Evolutionary conservation across 2,113 vertebrate species (phyloP), one percentile per base, ranked within the genome.

Genomic region (Paramormyrops kingsleyae): DNA sequence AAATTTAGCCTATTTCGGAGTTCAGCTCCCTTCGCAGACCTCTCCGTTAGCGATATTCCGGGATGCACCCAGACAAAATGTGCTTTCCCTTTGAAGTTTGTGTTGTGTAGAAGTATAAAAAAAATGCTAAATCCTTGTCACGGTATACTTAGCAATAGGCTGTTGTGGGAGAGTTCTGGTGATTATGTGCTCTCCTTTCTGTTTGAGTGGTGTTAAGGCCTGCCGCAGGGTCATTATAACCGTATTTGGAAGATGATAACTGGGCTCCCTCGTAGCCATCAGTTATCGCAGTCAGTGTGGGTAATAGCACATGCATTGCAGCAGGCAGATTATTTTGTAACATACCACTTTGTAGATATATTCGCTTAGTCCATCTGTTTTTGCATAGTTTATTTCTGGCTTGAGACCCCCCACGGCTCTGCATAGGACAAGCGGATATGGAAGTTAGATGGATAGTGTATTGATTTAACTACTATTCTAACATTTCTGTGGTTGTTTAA

Each of bases 71-170:
- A 39, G 13, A 80, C 35, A 19, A 31, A 10, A 10, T 83, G 17
- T 49, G 24, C 83, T 84, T 86, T 85, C 83, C 47, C 47, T 86
- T 86, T 86, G 83, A 86, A 86, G 83, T 46, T 49, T 4, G 83
- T 86, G 83, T 49, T 86, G 74, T 35, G 39, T 35, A 5, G 6
- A 35, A 80, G 35, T 77, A 77, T 13, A 80, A 39, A 19, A 47
- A 83, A 86, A 86, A 49, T 85, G 15, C 21, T 42, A 85, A 85
- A 85, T 49, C 44, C 44, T 47, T 50, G 24, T 86, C 44, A 49
- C 44, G 46, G 24, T 50, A 49, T 86, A 86, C 83, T 86, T 86
- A 47, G 47, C 44, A n/a, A 86, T 21, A 86, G 31, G 74, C 74
- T 80, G 35, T 42, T 35, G 74, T 35, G 74, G 74, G 74, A 80